Evolutionary conservation across 2,797 vertebrate genomes (phyloP).

Genomic region (Acipenser oxyrinchus): DNA sequence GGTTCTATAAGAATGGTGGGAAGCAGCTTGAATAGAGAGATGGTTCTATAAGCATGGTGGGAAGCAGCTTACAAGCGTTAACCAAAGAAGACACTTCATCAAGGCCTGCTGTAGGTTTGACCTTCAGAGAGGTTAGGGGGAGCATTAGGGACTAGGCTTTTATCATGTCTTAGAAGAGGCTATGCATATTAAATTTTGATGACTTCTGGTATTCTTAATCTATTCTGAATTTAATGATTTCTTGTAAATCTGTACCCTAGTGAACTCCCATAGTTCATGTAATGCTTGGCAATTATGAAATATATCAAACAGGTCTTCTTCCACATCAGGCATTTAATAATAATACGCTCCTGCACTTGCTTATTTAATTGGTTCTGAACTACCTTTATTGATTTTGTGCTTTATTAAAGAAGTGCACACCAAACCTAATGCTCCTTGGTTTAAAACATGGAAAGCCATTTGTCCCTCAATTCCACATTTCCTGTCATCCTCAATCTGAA

Average conservation of each 20-base stretch:
- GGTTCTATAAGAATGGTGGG: too few relatives aligned
- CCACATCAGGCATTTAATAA: not conserved
- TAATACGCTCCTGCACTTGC: not conserved
- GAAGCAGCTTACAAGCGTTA: too few relatives aligned
- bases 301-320: not conserved
- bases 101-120: too few relatives aligned
- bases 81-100: too few relatives aligned
- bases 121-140: too few relatives aligned
- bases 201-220: not conserved
- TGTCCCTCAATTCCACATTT: not conserved
- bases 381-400: not conserved
- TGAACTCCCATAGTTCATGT: not conserved
- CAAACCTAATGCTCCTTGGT: not conserved
- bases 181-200: not conserved
- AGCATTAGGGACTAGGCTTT: too few relatives aligned
- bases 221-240: not conserved
- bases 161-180: too few relatives aligned
- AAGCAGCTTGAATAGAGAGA: too few relatives aligned
- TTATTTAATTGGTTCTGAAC: constrained; percentile 1
- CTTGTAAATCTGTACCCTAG: not conserved
- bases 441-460: not conserved
- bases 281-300: not conserved
- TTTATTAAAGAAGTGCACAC: not conserved
- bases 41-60: too few relatives aligned
- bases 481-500: not conserved